phyloP scores from a whole-genome alignment of 2,113 vertebrate species.

The Ellobius talpinus region DNA sequence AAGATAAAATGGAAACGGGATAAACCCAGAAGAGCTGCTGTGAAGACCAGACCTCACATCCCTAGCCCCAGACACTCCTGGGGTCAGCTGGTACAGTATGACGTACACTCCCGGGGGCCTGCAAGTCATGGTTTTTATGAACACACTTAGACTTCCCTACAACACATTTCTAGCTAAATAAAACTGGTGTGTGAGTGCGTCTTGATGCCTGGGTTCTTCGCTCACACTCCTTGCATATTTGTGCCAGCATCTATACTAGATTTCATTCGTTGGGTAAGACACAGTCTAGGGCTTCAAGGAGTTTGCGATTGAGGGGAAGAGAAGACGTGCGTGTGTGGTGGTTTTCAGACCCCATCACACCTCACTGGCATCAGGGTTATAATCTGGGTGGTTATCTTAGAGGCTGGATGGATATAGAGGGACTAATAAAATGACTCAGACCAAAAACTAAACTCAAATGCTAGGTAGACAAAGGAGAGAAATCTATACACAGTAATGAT shows the following conservation, averaged over 20 bases:
- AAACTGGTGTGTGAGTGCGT: not conserved
- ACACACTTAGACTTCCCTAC: not conserved
- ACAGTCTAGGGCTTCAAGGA: not conserved
- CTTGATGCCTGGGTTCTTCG: not conserved
- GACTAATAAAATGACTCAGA: not conserved
- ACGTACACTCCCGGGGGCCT: not conserved
- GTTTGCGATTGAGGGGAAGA: not conserved
- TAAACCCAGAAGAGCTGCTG: not conserved
- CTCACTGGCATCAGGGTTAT: not conserved
- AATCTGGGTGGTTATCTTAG: not conserved
- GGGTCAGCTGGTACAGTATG: not conserved
- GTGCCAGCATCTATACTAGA: not conserved
- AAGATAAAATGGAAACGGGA: not conserved
- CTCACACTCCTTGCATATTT: not conserved
- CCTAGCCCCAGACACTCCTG: not conserved
- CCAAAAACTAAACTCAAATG: not conserved
- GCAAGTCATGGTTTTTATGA: not conserved
- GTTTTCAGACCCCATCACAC: not conserved
- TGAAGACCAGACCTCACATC: not conserved
- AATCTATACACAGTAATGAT: accelerated
- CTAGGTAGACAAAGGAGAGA: not conserved
- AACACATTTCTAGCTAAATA: not conserved
- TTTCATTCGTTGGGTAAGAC: not conserved
- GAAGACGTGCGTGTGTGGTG: not conserved
- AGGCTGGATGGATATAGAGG: not conserved